Conservation (phyloP, 2,113 vertebrate species). For the Mobula birostris region DNA sequence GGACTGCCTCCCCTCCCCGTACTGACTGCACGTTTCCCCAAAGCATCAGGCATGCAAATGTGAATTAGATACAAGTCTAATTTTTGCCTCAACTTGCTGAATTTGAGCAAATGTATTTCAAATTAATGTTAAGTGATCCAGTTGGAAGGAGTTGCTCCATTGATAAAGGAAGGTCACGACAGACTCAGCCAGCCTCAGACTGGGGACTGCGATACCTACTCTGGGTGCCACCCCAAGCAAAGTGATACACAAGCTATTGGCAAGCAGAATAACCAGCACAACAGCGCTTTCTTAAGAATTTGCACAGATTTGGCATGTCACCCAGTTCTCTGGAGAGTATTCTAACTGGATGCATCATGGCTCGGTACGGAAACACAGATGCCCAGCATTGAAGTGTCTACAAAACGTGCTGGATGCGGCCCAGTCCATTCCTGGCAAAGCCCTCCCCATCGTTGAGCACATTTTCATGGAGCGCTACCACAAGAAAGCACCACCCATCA, state of each 20-base stretch:
- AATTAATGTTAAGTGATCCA: neutral
- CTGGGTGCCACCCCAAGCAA: neutral
- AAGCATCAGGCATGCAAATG: neutral
- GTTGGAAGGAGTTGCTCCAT: neutral
- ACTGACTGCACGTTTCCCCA: neutral
- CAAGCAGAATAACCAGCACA: too few relatives aligned
- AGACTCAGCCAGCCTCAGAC: neutral
- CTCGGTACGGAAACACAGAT: too few relatives aligned
- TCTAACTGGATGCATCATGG: too few relatives aligned
- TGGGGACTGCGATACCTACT: neutral
- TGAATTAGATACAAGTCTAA: neutral
- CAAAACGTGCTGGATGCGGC: too few relatives aligned
- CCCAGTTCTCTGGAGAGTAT: too few relatives aligned
- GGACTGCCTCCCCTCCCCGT: neutral
- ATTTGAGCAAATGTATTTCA: neutral
- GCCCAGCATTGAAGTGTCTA: too few relatives aligned
- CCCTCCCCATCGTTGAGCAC: too few relatives aligned
- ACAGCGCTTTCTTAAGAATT: too few relatives aligned
- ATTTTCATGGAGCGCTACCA: too few relatives aligned
- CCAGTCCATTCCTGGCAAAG: too few relatives aligned
- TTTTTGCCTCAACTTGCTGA: neutral
- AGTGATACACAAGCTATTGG: neutral
- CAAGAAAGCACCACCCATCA: too few relatives aligned
- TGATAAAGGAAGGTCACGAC: neutral
- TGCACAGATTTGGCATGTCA: too few relatives aligned